Evolutionary conservation across 2,888 invertebrate genomes (phyloP).

Genomic region (Caenorhabditis sp.): DNA sequence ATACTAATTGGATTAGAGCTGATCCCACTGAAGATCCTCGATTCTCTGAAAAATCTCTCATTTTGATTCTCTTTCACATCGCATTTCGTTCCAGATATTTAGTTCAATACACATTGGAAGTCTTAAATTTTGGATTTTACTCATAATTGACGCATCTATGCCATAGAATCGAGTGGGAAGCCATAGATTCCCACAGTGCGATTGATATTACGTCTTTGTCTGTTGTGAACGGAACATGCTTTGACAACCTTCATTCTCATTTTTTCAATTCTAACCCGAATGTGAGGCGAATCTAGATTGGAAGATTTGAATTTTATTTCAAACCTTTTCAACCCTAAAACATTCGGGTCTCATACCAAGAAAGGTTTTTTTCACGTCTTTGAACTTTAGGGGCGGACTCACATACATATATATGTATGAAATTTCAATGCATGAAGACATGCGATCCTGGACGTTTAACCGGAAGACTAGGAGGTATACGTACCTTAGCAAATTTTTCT

Average conservation of each 20-base stretch:
- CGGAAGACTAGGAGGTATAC: slow-evolving; percentile 52
- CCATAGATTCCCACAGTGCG: neutral
- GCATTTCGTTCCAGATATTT: neutral
- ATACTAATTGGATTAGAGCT: slow-evolving; percentile 33
- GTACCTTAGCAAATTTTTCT: slow-evolving; percentile 4
- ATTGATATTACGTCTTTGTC: neutral
- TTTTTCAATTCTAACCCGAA: neutral
- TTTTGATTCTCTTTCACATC: neutral
- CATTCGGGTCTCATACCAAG: neutral
- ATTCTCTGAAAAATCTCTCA: slow-evolving; percentile 4
- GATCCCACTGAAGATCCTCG: slow-evolving; percentile 6
- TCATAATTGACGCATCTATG: neutral
- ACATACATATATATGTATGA: slow-evolving; percentile 35
- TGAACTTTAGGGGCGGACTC: slow-evolving; percentile 33
- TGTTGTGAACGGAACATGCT: neutral
- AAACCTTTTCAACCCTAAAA: neutral
- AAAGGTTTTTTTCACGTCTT: slow-evolving; percentile 10
- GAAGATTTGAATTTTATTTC: too few species aligned
- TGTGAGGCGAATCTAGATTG: too few species aligned
- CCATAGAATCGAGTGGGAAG: neutral
- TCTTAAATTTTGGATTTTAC: neutral
- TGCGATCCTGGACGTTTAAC: slow-evolving; percentile 40
- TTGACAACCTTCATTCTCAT: neutral
- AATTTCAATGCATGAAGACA: slow-evolving; percentile 48
- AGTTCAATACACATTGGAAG: neutral